Evolutionary conservation across 2,113 vertebrate genomes (phyloP).

Genomic region (Salvelinus namaycush): DNA sequence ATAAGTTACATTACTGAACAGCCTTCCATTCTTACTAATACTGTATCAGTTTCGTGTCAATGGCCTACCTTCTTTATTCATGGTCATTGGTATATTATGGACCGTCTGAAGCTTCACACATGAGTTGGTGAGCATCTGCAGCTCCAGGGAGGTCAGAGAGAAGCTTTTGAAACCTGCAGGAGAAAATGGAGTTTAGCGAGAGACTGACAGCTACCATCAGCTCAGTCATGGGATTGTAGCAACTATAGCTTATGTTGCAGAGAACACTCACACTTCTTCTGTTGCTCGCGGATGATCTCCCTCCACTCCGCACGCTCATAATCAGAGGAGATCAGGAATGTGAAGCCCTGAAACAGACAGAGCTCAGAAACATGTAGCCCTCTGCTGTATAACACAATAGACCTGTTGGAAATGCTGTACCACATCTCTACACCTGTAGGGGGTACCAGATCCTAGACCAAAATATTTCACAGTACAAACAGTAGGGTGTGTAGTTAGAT

Average conservation of each 20-base stretch:
- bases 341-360: conserved; percentile 79
- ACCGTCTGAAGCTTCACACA: conserved; percentile 96
- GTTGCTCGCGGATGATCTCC: conserved; percentile 89
- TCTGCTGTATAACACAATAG: not conserved
- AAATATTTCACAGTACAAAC: not conserved
- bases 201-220: not conserved
- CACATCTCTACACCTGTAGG: conserved; percentile 20
- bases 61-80: conserved; percentile 88
- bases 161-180: conserved; percentile 89
- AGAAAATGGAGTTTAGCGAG: not conserved
- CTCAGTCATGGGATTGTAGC: not conserved
- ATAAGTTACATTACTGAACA: no score
- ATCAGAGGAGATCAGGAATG: conserved; percentile 90
- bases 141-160: conserved; percentile 89
- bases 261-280: conserved; percentile 89
- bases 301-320: conserved; percentile 94
- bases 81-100: conserved; percentile 89
- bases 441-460: conserved; percentile 44
- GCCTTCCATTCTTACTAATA: not conserved
- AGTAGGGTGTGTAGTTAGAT: no score
- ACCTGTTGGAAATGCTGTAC: not conserved
- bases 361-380: not conserved
- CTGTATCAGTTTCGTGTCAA: not conserved
- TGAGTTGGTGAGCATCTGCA: conserved; percentile 95
- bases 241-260: not conserved